Conservation (phyloP, 2,797 vertebrate species). For the Hipposideros larvatus region DNA sequence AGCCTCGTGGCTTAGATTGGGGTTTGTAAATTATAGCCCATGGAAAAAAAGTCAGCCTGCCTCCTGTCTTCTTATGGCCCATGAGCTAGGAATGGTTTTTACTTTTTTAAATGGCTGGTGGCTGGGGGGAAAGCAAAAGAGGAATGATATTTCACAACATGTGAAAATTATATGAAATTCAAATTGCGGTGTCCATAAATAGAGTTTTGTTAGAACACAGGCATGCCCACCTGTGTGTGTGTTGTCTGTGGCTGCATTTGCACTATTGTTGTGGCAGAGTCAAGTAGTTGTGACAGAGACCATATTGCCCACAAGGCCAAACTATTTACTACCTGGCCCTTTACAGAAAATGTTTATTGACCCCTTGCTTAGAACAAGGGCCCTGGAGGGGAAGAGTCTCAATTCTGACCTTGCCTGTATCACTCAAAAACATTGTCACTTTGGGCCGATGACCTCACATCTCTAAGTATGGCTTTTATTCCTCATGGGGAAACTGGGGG, state of each 20-base stretch:
- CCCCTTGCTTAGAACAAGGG: background rate
- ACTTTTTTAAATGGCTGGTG: background rate
- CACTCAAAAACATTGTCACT: background rate
- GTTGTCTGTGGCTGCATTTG: background rate
- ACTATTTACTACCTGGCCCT: background rate
- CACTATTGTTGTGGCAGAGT: background rate
- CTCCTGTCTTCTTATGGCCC: background rate
- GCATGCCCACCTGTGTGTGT: background rate
- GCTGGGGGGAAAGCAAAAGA: background rate
- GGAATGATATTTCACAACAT: background rate
- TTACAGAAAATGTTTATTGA: conserved; percentile 5
- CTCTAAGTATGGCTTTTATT: conserved; percentile 39
- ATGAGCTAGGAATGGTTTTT: background rate
- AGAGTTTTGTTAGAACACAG: background rate
- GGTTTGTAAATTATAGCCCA: background rate
- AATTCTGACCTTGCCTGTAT: background rate
- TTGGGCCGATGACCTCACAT: background rate
- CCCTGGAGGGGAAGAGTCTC: background rate
- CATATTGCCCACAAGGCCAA: background rate
- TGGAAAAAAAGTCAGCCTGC: background rate
- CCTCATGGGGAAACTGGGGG: background rate
- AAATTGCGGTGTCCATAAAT: background rate
- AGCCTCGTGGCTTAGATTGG: background rate
- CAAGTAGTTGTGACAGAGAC: background rate
- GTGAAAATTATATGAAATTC: conserved; percentile 4